A percentile compares a stretch with the other conserved stretches of the same genome.
These are phyloP conservation scores for Delichon dasypus DNA, from an alignment of 2,797 vertebrate species.

Conservation along the genomic window DNA sequence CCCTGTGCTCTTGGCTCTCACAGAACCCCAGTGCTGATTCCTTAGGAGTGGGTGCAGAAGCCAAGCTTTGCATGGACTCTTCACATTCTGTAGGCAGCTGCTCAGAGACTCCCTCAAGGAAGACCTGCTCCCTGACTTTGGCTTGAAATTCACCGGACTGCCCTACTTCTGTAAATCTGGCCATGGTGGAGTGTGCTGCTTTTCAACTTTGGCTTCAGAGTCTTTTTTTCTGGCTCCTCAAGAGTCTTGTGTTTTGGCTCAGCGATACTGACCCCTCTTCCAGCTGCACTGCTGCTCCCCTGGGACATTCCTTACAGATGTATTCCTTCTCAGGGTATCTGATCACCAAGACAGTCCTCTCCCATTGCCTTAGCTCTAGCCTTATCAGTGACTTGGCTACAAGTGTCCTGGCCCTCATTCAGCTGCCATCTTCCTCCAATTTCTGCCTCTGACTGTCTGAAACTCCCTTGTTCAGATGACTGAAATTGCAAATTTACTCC, in stretches of 20 bases:
- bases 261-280: not conserved
- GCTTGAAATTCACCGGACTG: not conserved
- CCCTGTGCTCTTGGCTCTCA: not conserved
- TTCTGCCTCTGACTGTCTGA: not conserved
- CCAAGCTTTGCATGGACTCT: accelerated
- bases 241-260: not conserved
- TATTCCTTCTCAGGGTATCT: not conserved
- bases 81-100: not conserved
- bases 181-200: not conserved
- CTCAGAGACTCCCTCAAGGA: not conserved
- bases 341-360: not conserved
- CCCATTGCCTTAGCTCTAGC: not conserved
- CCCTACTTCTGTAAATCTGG: not conserved
- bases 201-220: not conserved
- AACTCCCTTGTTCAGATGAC: not conserved
- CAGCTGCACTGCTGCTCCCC: not conserved
- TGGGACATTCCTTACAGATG: not conserved
- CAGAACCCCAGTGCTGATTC: not conserved
- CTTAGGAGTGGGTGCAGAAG: not conserved
- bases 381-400: not conserved
- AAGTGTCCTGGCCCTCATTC: not conserved
- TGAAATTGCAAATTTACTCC: not conserved
- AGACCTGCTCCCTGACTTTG: not conserved
- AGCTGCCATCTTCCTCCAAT: not conserved
- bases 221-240: not conserved